Percentiles rank a stretch among this genome's conserved stretches.
Evolutionary conservation across 1,140 invertebrate species (phyloP).

Genomic region (Drosophila aff.): DNA sequence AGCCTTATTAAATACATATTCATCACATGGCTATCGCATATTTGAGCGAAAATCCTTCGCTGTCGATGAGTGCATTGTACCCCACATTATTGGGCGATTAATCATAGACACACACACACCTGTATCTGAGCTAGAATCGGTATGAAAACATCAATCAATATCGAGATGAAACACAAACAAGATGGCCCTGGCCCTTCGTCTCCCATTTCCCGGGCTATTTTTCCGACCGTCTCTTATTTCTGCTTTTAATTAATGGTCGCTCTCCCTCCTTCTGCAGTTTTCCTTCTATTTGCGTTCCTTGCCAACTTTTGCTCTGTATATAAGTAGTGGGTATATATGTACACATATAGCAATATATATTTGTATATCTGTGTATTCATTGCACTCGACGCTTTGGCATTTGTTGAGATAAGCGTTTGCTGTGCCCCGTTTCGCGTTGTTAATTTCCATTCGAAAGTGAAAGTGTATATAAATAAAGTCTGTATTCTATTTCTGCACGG

Average conservation of each 20-base stretch:
- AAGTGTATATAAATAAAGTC: constrained; percentile 24
- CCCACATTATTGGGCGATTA: constrained; percentile 29
- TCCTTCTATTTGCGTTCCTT: constrained; percentile 20
- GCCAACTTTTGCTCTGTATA: constrained; percentile 15
- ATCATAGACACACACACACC: constrained; percentile 34
- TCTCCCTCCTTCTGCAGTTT: constrained; percentile 5
- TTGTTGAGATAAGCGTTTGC: constrained; percentile 37
- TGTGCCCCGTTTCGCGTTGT: constrained; percentile 3
- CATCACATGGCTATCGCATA: neutral
- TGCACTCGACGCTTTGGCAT: constrained; percentile 18
- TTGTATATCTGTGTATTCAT: constrained; percentile 15
- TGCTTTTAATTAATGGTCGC: constrained; percentile 31
- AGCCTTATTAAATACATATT: constrained; percentile 8
- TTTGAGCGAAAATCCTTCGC: neutral
- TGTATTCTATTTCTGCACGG: constrained; percentile 23
- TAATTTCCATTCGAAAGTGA: constrained; percentile 32
- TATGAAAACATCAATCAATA: constrained; percentile 44
- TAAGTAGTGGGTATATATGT: neutral
- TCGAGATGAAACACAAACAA: constrained; percentile 37
- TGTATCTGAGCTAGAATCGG: constrained; percentile 6
- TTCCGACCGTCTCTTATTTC: constrained; percentile 20
- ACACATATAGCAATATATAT: neutral
- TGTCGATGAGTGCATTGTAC: constrained; percentile 31
- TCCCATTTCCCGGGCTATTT: constrained; percentile 7
- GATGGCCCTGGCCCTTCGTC: neutral